phyloP scores from a whole-genome alignment of 2,113 vertebrate genomes.

The Chlamydotis undulata region DNA sequence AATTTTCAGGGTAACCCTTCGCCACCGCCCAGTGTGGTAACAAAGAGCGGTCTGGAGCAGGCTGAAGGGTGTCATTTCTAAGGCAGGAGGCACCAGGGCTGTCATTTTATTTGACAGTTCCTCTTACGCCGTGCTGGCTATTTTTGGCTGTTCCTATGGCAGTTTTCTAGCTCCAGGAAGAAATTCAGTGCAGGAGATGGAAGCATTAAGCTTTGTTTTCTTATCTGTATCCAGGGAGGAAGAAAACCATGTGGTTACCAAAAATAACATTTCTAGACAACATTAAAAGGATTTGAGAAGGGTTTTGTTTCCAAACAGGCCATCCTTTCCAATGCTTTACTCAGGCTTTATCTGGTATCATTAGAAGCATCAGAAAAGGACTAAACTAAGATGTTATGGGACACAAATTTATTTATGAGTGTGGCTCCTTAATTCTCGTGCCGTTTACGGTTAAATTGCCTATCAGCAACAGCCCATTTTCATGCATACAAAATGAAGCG shows the following conservation, averaged over 20 bases:
- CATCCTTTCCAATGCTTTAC: not conserved
- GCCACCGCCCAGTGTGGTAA: not conserved
- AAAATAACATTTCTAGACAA: not conserved
- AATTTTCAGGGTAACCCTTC: not conserved
- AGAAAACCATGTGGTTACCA: not conserved
- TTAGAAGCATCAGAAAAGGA: not conserved
- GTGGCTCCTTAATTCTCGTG: not conserved
- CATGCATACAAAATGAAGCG: not conserved
- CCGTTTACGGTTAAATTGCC: not conserved
- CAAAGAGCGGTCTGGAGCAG: not conserved
- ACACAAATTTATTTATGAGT: not conserved
- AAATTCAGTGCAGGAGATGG: not conserved
- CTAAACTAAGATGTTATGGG: not conserved
- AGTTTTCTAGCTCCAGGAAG: not conserved
- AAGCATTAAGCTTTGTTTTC: not conserved
- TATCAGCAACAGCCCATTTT: not conserved
- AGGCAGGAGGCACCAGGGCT: not conserved
- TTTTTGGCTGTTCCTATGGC: not conserved
- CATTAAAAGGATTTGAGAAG: not conserved
- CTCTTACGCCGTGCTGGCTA: not conserved
- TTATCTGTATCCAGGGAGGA: not conserved
- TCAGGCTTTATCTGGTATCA: not conserved
- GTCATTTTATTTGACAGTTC: not conserved
- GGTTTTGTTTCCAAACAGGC: not conserved
- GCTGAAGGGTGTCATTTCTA: not conserved